Percentiles rank a stretch among this genome's conserved stretches.
phyloP scores from a whole-genome alignment of 1,140 invertebrate genomes.

The Cryptotermes secundus region DNA sequence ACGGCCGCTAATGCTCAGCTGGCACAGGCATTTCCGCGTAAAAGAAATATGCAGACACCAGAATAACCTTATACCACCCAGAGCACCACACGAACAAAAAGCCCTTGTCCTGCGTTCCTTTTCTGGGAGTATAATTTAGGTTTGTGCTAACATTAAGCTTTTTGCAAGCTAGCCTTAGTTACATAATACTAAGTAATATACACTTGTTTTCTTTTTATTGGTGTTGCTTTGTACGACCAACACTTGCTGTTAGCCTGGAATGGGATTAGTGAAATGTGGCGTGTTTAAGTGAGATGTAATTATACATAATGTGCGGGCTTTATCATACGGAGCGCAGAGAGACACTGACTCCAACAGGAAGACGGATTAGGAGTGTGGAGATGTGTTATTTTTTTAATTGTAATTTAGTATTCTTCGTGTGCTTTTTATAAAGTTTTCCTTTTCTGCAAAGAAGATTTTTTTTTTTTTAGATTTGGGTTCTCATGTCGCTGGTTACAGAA shows the following conservation, averaged over 20 bases:
- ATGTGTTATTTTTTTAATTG: slow-evolving; percentile 8
- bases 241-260: not conserved
- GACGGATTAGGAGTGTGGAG: slow-evolving; percentile 13
- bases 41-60: too few species aligned
- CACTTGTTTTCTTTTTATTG: slow-evolving; percentile 20
- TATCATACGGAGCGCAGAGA: not conserved
- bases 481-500: too few species aligned
- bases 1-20: too few species aligned
- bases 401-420: not conserved
- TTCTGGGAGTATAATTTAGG: not conserved
- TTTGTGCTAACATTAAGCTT: slow-evolving; percentile 2
- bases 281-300: slow-evolving; percentile 17
- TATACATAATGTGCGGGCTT: slow-evolving; percentile 9
- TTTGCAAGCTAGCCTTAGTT: not conserved
- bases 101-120: not conserved
- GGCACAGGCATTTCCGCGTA: too few species aligned
- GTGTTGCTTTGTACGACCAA: not conserved
- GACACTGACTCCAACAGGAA: not conserved
- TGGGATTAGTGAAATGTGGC: slow-evolving; percentile 18
- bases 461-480: too few species aligned
- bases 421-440: not conserved
- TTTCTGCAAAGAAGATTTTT: not conserved
- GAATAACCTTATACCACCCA: too few species aligned
- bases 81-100: not conserved
- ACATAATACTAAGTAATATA: slow-evolving; percentile 21